Conservation (phyloP, 2,888 invertebrate genomes). For the Ceratothoa steindachneri region DNA sequence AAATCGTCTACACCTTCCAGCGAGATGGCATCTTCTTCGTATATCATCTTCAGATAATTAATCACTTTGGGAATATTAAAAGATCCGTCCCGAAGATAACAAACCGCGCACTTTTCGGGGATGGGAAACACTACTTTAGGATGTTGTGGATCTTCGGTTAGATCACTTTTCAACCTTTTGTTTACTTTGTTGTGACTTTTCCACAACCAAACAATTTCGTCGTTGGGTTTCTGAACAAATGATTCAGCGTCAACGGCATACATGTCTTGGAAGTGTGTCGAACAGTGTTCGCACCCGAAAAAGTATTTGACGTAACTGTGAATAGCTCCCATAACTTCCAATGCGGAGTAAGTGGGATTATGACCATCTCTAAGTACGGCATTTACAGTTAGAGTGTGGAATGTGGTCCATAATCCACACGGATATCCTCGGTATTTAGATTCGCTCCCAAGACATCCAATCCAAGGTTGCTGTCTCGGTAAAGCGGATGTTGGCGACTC, state of each 20-base stretch:
- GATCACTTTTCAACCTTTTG: constrained; percentile 74
- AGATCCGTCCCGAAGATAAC: constrained; percentile 57
- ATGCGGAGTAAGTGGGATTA: constrained; percentile 54
- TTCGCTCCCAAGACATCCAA: constrained; percentile 77
- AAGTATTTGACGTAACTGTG: constrained; percentile 83
- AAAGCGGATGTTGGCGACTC: constrained; percentile 17
- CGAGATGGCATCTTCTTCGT: constrained; percentile 32
- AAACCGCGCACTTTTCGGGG: constrained; percentile 63
- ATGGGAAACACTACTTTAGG: constrained; percentile 88
- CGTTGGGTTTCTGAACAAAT: constrained; percentile 66
- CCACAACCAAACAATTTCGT: constrained; percentile 88
- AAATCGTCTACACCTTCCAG: constrained; percentile 20
- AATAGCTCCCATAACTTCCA: constrained; percentile 73
- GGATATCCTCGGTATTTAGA: constrained; percentile 77
- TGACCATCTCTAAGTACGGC: constrained; percentile 56
- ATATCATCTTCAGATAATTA: constrained; percentile 29
- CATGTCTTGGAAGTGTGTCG: constrained; percentile 83
- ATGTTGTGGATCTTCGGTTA: constrained; percentile 81
- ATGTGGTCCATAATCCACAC: constrained; percentile 91
- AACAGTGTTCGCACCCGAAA: constrained; percentile 89
- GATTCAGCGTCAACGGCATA: constrained; percentile 66
- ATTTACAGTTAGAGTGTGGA: constrained; percentile 83
- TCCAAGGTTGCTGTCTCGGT: constrained; percentile 58
- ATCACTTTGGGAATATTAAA: constrained; percentile 24
- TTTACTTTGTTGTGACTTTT: constrained; percentile 90